phyloP scores from a whole-genome alignment of 2,113 vertebrate genomes.

The Megalops atlanticus region DNA sequence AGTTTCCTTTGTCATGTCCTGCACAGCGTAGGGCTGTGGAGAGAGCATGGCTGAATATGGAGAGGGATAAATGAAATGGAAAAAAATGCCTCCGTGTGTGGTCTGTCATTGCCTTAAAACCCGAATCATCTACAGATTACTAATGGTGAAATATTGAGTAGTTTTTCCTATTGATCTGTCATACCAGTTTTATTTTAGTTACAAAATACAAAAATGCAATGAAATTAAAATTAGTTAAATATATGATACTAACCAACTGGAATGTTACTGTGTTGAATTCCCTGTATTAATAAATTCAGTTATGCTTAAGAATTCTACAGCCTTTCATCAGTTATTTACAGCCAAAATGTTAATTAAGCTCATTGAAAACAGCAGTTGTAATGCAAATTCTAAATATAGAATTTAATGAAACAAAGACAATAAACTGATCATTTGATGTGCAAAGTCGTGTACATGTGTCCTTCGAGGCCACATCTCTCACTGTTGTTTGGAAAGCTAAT shows the following conservation, averaged over 20 bases:
- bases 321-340: background rate
- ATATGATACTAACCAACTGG: background rate
- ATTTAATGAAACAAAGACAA: slow-evolving; percentile 16
- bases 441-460: background rate
- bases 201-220: background rate
- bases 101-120: too few relatives aligned
- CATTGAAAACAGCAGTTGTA: background rate
- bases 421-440: background rate
- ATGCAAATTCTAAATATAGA: background rate
- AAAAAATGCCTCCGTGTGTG: too few relatives aligned
- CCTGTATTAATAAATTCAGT: background rate
- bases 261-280: background rate
- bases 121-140: too few relatives aligned
- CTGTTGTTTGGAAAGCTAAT: background rate
- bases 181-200: too few relatives aligned
- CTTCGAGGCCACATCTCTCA: background rate
- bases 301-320: background rate
- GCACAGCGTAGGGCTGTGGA: too few relatives aligned
- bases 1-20: too few relatives aligned
- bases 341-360: background rate
- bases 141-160: too few relatives aligned
- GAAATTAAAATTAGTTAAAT: background rate
- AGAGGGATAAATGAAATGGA: too few relatives aligned
- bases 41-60: too few relatives aligned
- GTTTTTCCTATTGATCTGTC: too few relatives aligned